These are phyloP conservation scores for Trypoxylon attenuatum DNA, from an alignment of 2,888 invertebrate genomes.

Conservation along the genomic window DNA sequence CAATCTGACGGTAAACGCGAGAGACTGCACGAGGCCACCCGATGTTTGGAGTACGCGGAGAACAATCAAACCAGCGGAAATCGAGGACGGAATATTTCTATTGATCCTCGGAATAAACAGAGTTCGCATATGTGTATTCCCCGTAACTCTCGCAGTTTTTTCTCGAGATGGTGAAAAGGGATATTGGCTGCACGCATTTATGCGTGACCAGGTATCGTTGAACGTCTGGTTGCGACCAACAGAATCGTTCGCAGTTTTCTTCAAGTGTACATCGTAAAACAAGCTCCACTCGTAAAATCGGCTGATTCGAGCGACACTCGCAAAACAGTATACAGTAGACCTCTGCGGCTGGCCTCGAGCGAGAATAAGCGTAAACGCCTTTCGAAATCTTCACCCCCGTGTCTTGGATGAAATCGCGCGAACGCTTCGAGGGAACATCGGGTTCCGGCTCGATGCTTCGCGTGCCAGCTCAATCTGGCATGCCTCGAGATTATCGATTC, in stretches of 20 bases:
- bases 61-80: conserved; percentile 28
- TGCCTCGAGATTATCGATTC: conserved; percentile 39
- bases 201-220: conserved; percentile 29
- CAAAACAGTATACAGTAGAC: too few relatives aligned
- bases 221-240: too few relatives aligned
- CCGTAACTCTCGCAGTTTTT: neutral
- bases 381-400: conserved; percentile 5
- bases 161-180: conserved; percentile 2
- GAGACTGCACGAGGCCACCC: neutral
- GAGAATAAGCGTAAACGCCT: conserved; percentile 13
- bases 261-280: conserved; percentile 50
- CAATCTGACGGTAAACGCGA: conserved; percentile 3
- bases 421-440: conserved; percentile 10
- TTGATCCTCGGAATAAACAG: conserved; percentile 21
- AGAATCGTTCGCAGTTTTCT: conserved; percentile 43
- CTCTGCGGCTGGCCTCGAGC: conserved; percentile 1
- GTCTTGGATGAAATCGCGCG: conserved; percentile 23
- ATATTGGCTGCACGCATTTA: conserved; percentile 33
- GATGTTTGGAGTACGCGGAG: conserved; percentile 4
- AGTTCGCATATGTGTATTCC: too few relatives aligned
- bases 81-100: conserved; percentile 22
- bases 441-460: conserved; percentile 12
- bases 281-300: conserved; percentile 49
- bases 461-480: conserved; percentile 31
- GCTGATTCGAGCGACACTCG: conserved; percentile 22